A percentile compares a stretch with the other conserved stretches of the same genome.
phyloP scores from a whole-genome alignment of 1,140 invertebrate species.

The Grapholita molesta region DNA sequence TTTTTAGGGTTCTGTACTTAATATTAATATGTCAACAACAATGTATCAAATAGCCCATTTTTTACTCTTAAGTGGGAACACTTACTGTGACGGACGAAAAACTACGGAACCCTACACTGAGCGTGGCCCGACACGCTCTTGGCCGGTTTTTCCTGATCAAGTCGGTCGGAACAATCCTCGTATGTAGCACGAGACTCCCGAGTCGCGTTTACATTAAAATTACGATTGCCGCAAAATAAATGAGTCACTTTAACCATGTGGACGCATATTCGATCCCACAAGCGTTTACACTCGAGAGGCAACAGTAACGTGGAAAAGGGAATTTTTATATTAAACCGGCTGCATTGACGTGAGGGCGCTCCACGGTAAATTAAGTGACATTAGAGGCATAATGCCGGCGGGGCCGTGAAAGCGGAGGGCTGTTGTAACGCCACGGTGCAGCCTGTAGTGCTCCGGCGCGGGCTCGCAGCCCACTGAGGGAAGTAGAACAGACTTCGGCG shows the following conservation, averaged over 20 bases:
- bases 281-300: slow-evolving; percentile 70
- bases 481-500: neutral
- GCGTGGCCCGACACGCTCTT: too few relatives aligned
- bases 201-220: neutral
- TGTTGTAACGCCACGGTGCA: slow-evolving; percentile 54
- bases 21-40: too few relatives aligned
- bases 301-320: slow-evolving; percentile 56
- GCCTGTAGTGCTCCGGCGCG: slow-evolving; percentile 33
- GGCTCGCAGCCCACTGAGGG: neutral
- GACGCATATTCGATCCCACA: slow-evolving; percentile 48
- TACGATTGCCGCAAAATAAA: neutral
- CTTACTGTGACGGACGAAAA: too few relatives aligned
- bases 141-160: neutral
- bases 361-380: slow-evolving; percentile 77
- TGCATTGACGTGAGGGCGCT: slow-evolving; percentile 72
- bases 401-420: slow-evolving; percentile 67
- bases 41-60: too few relatives aligned
- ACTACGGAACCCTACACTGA: too few relatives aligned
- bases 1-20: too few relatives aligned
- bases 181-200: neutral
- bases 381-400: slow-evolving; percentile 72
- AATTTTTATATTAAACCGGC: slow-evolving; percentile 73
- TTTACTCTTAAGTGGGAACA: too few relatives aligned
- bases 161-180: neutral
- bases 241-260: neutral